Evolutionary conservation across 64 coral and sea anemone genomes (phyloP).

Genomic region (Anthopleura sola): DNA sequence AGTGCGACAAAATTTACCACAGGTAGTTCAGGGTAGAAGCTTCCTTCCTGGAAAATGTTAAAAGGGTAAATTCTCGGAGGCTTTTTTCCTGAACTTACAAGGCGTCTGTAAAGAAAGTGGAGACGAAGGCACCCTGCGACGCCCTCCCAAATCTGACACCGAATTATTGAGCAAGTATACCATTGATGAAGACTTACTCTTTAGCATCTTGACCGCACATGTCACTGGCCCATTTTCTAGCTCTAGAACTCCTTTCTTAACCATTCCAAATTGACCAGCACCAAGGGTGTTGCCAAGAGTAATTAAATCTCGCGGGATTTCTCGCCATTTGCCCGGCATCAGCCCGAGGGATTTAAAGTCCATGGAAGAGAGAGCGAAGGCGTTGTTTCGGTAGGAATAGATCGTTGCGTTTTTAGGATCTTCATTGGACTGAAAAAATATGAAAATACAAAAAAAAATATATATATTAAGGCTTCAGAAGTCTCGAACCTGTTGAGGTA

Average conservation of each 20-base stretch:
- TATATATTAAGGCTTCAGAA: too few species aligned
- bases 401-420: neutral
- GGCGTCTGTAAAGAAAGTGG: too few species aligned
- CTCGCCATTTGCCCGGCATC: conserved; percentile 9
- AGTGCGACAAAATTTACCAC: too few species aligned
- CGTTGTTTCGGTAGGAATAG: neutral
- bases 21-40: too few species aligned
- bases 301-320: neutral
- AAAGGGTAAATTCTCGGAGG: too few species aligned
- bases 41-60: too few species aligned
- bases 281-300: neutral
- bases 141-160: too few species aligned
- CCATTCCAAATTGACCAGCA: conserved; percentile 4
- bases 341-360: neutral
- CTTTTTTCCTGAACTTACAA: too few species aligned
- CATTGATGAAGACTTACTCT: neutral
- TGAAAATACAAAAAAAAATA: too few species aligned
- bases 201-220: conserved; percentile 10
- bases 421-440: neutral
- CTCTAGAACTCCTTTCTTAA: neutral
- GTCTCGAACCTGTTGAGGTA: too few species aligned
- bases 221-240: neutral
- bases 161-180: too few species aligned
- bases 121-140: too few species aligned
- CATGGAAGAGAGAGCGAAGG: neutral